phyloP scores from a whole-genome alignment of 2,888 invertebrate species.

The Eristalis arbustorum region DNA sequence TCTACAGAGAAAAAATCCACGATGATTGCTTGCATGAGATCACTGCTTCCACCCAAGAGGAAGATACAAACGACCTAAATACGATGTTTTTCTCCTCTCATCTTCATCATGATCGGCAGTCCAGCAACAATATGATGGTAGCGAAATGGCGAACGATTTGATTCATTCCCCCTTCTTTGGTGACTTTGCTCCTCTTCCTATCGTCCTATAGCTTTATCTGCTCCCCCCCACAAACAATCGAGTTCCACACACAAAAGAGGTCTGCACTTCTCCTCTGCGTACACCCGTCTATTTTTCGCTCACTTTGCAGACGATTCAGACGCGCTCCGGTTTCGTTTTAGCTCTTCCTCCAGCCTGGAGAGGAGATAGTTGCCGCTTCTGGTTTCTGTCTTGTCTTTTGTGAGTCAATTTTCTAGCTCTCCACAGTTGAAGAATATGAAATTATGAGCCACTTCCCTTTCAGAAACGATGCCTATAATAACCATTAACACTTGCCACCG shows the following conservation, averaged over 20 bases:
- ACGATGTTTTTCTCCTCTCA: constrained; percentile 33
- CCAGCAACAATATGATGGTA: constrained; percentile 4
- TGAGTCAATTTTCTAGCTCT: constrained; percentile 53
- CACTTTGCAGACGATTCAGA: not conserved
- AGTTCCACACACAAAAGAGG: constrained; percentile 64
- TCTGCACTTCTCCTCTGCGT: constrained; percentile 2
- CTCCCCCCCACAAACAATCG: constrained; percentile 50
- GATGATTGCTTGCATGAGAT: constrained; percentile 45
- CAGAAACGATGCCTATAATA: constrained; percentile 45
- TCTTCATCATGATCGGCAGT: constrained; percentile 22
- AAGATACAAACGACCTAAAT: constrained; percentile 61
- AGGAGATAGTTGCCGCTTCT: constrained; percentile 55
- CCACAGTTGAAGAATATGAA: constrained; percentile 36
- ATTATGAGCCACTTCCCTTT: constrained; percentile 63
- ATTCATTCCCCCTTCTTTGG: constrained; percentile 33
- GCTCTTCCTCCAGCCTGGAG: constrained; percentile 10
- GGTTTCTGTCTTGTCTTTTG: constrained; percentile 33
- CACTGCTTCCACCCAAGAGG: constrained; percentile 44
- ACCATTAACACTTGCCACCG: constrained; percentile 45
- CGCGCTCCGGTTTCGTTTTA: constrained; percentile 17
- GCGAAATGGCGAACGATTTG: constrained; percentile 67
- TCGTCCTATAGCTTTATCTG: constrained; percentile 32
- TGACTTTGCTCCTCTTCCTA: constrained; percentile 34
- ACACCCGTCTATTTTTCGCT: not conserved
- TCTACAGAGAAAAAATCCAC: constrained; percentile 10